Conservation (phyloP, 2,113 vertebrate genomes). For the Cyrtonyx montezumae region DNA sequence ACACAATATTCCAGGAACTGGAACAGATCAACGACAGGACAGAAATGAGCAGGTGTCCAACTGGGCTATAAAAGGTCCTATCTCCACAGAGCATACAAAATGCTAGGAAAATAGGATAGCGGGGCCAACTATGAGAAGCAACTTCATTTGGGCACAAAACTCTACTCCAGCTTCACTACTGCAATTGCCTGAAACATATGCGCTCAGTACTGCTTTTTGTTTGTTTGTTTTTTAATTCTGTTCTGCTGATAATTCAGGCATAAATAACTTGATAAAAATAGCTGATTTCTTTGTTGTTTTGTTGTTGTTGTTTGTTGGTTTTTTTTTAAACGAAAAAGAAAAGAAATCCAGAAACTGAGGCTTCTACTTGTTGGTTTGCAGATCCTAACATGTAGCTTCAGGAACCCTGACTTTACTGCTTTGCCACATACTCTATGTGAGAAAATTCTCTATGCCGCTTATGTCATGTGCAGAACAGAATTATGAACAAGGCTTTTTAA, state of each 20-base stretch:
- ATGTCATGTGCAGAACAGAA: background rate
- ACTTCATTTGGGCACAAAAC: background rate
- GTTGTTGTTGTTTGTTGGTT: too few relatives aligned
- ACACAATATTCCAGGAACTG: background rate
- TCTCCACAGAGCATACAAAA: background rate
- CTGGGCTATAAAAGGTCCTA: background rate
- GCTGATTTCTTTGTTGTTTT: background rate
- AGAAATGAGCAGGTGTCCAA: background rate
- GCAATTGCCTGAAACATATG: background rate
- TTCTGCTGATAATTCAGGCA: rapidly evolving
- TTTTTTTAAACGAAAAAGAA: too few relatives aligned
- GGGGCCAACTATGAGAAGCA: background rate
- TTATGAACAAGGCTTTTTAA: background rate
- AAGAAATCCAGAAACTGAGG: background rate
- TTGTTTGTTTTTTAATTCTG: background rate
- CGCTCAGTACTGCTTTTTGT: background rate
- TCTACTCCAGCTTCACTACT: background rate
- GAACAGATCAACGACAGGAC: background rate
- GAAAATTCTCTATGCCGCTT: background rate
- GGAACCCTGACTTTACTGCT: background rate
- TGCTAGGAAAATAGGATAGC: background rate
- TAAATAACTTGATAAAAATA: background rate
- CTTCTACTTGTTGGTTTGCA: background rate
- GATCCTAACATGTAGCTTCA: background rate
- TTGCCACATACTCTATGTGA: background rate